Percentiles rank a stretch among this genome's conserved stretches.
Evolutionary conservation across 2,888 invertebrate species (phyloP).

Genomic region (Odontocerum albicorne): DNA sequence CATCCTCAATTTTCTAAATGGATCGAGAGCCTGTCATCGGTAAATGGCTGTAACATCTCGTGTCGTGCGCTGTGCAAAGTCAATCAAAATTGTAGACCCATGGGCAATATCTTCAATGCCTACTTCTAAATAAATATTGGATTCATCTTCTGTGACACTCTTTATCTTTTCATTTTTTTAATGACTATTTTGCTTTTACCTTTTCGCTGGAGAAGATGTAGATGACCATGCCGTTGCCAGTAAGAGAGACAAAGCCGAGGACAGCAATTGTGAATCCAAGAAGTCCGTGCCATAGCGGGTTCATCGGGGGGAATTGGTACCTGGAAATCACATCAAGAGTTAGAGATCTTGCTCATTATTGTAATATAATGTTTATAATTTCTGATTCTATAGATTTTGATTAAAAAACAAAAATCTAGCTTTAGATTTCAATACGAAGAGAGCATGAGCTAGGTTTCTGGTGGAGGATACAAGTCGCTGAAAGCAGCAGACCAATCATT

Average conservation of each 20-base stretch:
- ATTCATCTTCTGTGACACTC: too few relatives aligned
- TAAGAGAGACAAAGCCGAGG: conserved; percentile 69
- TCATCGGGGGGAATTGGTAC: conserved; percentile 88
- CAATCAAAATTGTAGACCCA: too few relatives aligned
- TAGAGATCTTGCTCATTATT: neutral
- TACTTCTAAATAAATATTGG: too few relatives aligned
- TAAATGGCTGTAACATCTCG: too few relatives aligned
- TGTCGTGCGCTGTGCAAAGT: too few relatives aligned
- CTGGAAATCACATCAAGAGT: conserved; percentile 48
- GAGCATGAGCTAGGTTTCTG: neutral
- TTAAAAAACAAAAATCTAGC: too few relatives aligned
- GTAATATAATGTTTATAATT: too few relatives aligned
- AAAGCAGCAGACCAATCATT: too few relatives aligned
- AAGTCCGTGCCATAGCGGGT: conserved; percentile 83
- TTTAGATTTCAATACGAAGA: neutral
- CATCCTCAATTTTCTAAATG: neutral
- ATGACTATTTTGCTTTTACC: neutral
- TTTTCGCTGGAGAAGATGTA: conserved; percentile 61
- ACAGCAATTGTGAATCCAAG: conserved; percentile 76
- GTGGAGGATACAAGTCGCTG: neutral
- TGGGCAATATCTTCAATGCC: too few relatives aligned
- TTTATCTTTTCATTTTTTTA: too few relatives aligned
- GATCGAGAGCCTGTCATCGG: too few relatives aligned
- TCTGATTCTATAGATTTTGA: neutral
- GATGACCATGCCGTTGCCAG: conserved; percentile 73